These are phyloP conservation scores for Huso huso DNA, from an alignment of 2,797 vertebrate species.

Conservation along the genomic window DNA sequence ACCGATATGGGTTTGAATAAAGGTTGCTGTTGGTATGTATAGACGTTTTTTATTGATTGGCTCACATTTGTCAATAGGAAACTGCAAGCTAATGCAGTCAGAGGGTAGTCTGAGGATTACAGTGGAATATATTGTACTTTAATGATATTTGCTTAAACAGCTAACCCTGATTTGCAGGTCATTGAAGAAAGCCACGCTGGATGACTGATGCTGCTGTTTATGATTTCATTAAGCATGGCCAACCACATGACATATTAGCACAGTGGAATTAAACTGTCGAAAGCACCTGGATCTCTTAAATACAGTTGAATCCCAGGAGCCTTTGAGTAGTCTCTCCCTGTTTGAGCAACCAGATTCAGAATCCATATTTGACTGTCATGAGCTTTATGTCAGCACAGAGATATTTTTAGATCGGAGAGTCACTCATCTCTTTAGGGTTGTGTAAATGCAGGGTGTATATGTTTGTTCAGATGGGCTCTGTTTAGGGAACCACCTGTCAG, in stretches of 20 bases:
- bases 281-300: constrained; percentile 17
- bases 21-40: too few species aligned
- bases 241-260: not conserved
- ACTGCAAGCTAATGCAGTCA: not conserved
- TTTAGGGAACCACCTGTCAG: not conserved
- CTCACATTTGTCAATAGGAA: too few species aligned
- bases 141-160: constrained; percentile 13
- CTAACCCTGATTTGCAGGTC: not conserved
- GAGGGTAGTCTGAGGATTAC: constrained; percentile 9
- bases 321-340: constrained; percentile 13
- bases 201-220: not conserved
- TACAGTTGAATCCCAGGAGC: constrained; percentile 2
- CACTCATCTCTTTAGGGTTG: constrained; percentile 39
- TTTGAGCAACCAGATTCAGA: constrained; percentile 33
- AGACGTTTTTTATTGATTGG: too few species aligned
- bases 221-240: constrained; percentile 12
- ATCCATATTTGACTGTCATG: constrained; percentile 52
- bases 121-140: constrained; percentile 5
- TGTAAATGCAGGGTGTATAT: constrained; percentile 13
- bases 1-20: too few species aligned
- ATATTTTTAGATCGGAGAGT: constrained; percentile 55
- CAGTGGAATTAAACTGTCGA: constrained; percentile 9
- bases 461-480: constrained; percentile 32
- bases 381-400: constrained; percentile 30
- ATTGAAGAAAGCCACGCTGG: not conserved